Conservation (phyloP, 1,140 invertebrate species). For the Aphidius gifuensis region DNA sequence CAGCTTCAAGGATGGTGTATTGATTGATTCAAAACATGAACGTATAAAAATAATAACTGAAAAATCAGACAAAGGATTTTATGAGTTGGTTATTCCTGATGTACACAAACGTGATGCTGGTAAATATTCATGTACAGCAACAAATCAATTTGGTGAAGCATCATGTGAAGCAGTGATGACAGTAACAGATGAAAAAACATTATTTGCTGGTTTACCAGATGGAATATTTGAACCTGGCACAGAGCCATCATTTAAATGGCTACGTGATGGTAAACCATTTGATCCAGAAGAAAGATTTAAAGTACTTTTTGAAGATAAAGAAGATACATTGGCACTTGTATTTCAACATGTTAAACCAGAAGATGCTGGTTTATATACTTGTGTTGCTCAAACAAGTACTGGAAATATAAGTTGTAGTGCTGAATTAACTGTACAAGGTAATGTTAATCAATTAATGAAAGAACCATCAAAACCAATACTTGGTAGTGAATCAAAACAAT, state of each 20-base stretch:
- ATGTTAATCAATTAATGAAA: conserved; percentile 74
- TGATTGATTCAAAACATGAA: conserved; percentile 66
- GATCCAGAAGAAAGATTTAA: conserved; percentile 92
- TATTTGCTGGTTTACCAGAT: conserved; percentile 71
- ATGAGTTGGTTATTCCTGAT: conserved; percentile 84
- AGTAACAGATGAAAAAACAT: conserved; percentile 79
- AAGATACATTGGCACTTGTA: conserved; percentile 85
- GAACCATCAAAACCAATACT: conserved; percentile 80
- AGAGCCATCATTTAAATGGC: conserved; percentile 84
- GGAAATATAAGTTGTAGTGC: conserved; percentile 93
- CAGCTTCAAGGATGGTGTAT: conserved; percentile 80
- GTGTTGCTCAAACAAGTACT: conserved; percentile 86
- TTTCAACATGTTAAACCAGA: conserved; percentile 92
- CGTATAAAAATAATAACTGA: conserved; percentile 72
- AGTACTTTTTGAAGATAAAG: conserved; percentile 87
- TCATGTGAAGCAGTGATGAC: conserved; percentile 73
- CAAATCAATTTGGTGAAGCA: conserved; percentile 79
- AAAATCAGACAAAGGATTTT: conserved; percentile 79
- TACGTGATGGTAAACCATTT: conserved; percentile 83
- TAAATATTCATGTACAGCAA: conserved; percentile 81
- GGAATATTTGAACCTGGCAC: conserved; percentile 70
- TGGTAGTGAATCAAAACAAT: conserved; percentile 69
- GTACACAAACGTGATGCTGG: conserved; percentile 81
- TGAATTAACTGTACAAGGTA: conserved; percentile 86
- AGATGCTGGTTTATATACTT: conserved; percentile 92